Base-by-base conservation (phyloP, 2,113 vertebrate genomes). In the Proteles cristata region DNA sequence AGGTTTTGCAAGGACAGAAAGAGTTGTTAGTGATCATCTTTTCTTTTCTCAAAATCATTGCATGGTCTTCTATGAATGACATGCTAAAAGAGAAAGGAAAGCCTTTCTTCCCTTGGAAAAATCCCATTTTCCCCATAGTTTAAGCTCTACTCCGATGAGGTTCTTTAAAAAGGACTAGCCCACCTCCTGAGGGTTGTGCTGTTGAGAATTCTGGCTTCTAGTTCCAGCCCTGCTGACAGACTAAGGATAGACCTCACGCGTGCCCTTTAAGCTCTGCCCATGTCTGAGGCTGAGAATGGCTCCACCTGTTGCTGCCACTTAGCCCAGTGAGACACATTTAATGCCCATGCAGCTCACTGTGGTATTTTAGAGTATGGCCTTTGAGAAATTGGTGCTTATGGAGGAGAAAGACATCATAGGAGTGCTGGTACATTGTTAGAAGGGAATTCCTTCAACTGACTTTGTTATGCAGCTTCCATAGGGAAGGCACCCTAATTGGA, bases 121-220 rank as follows among this genome's bases (percentile, higher is more conserved):
- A 50, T 77, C 26, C 16, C 35, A n/a, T 28, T 74, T 33, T 33
- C 8, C 43, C 69, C 48, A 4, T 50, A 39, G 15, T 14, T 81
- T 39, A 43, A 73, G n/a, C 6, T 53, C 21, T 14, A 31, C n/a
- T 65, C 43, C 55, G 65, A 65, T 15, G 55, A 76, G 23, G 26
- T 43, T 86, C 48, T 95, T 77, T 43, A 33, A 63, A 80, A 45
- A 66, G 61, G n/a, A 86, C 53, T 21, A 39, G 25, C 39, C 53
- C 55, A 45, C 28, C 39, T 76, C 58, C 10, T 0, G 9, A 53
- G 33, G n/a, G 69, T 7, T 0, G 0, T 50, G 26, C 26, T 31
- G 39, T 21, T 35, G 45, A 73, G 82, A 79, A 73, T 58, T 80
- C 83, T 82, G 73, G 45, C 87, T 96, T 96, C 96, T 88, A 28